phyloP scores from a whole-genome alignment of 2,113 vertebrate species.

The Alligator mississippiensis region DNA sequence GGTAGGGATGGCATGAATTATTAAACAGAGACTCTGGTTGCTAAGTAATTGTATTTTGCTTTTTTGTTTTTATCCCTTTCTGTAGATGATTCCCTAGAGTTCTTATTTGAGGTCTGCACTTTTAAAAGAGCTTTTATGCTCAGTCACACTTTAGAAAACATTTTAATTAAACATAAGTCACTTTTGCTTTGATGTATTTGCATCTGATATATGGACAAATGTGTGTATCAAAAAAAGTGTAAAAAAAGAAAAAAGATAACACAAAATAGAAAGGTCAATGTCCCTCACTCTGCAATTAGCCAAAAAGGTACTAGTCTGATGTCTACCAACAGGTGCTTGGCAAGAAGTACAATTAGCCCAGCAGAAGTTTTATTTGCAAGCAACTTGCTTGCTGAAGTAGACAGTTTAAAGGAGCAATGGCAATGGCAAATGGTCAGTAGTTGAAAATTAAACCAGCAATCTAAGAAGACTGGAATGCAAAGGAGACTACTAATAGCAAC shows the following conservation, averaged over 20 bases:
- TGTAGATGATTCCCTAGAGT: conserved; percentile 31
- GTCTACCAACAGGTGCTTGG: background rate
- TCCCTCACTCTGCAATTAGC: background rate
- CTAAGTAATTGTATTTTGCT: background rate
- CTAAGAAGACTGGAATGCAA: conserved; percentile 8
- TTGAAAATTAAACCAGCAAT: conserved; percentile 2
- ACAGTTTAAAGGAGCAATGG: background rate
- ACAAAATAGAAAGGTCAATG: background rate
- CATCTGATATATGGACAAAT: conserved; percentile 2
- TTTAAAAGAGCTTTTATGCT: conserved; percentile 41
- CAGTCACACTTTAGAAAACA: conserved; percentile 38
- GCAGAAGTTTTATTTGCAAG: background rate
- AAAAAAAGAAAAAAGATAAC: background rate
- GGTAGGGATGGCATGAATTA: background rate
- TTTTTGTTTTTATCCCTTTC: background rate
- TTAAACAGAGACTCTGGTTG: conserved; percentile 4
- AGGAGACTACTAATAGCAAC: background rate
- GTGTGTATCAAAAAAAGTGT: conserved; percentile 34
- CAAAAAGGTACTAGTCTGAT: background rate
- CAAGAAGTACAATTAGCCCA: conserved; percentile 13
- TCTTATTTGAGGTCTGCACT: background rate
- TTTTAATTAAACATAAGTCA: conserved; percentile 67
- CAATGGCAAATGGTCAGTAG: conserved; percentile 1
- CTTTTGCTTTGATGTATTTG: background rate
- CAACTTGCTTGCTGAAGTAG: background rate